Conservation (phyloP, 2,888 invertebrate species). For the Clostera curtula region DNA sequence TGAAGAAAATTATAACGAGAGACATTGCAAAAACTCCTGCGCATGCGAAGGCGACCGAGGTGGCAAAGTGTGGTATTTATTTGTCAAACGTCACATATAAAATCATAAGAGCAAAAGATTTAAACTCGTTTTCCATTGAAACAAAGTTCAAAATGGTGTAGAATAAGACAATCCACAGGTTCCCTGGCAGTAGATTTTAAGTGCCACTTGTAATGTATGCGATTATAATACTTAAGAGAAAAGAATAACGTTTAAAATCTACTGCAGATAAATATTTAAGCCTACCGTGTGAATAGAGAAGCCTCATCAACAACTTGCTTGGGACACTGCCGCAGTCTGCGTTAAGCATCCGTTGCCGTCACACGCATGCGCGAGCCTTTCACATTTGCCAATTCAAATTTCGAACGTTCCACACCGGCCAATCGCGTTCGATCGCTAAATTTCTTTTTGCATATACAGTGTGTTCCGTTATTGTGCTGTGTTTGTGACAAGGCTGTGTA, state of each 20-base stretch:
- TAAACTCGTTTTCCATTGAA: too few species aligned
- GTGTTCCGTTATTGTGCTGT: slow-evolving; percentile 56
- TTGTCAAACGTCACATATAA: slow-evolving; percentile 26
- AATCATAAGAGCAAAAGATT: slow-evolving; percentile 10
- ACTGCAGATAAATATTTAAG: slow-evolving; percentile 22
- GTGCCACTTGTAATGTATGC: too few species aligned
- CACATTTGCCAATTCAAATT: slow-evolving; percentile 52
- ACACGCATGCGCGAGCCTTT: slow-evolving; percentile 41
- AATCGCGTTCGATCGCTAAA: slow-evolving; percentile 61
- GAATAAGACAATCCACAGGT: too few species aligned
- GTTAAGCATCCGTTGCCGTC: slow-evolving; percentile 49
- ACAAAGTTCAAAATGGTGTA: too few species aligned
- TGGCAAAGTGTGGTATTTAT: slow-evolving; percentile 34
- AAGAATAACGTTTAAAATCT: slow-evolving; percentile 17
- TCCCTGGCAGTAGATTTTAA: too few species aligned
- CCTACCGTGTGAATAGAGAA: slow-evolving; percentile 62
- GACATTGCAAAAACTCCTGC: slow-evolving; percentile 60
- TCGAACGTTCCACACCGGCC: slow-evolving; percentile 50
- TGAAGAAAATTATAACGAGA: slow-evolving; percentile 42
- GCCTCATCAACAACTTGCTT: slow-evolving; percentile 54
- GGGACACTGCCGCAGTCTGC: slow-evolving; percentile 60
- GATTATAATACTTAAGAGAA: background rate
- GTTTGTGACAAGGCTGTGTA: slow-evolving; percentile 50
- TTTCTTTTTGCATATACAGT: slow-evolving; percentile 55
- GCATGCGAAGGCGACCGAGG: slow-evolving; percentile 68